phyloP scores from a whole-genome alignment of 2,888 invertebrate genomes.

The Drosophila aldrichi region DNA sequence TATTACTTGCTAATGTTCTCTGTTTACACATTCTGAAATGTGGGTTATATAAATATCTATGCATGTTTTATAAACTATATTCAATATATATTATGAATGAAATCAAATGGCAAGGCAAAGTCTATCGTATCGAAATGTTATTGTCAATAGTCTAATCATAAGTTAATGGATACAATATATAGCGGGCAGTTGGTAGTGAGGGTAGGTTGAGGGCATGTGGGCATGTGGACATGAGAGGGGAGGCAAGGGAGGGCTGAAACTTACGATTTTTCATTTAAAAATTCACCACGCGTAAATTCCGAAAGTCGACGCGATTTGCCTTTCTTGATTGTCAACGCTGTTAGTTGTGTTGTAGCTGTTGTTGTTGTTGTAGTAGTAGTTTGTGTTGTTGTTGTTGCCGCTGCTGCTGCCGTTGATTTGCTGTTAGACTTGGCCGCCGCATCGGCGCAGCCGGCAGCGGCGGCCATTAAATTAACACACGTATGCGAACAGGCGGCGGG shows the following conservation, averaged over 20 bases:
- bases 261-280: constrained; percentile 86
- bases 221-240: neutral
- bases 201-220: neutral
- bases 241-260: constrained; percentile 58
- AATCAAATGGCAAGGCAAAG: constrained; percentile 21
- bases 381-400: constrained; percentile 14
- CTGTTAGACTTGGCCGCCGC: constrained; percentile 58
- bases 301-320: constrained; percentile 85
- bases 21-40: no score
- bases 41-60: no score
- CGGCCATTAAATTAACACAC: constrained; percentile 60
- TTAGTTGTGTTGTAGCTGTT: constrained; percentile 29
- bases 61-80: no score
- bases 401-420: constrained; percentile 31
- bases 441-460: constrained; percentile 43
- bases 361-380: constrained; percentile 30
- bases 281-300: constrained; percentile 86
- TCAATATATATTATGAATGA: constrained; percentile 8
- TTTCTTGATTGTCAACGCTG: constrained; percentile 73
- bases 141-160: constrained; percentile 47
- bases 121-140: constrained; percentile 10
- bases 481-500: constrained; percentile 56
- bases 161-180: constrained; percentile 42
- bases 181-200: constrained; percentile 18
- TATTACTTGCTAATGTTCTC: neutral